These are phyloP conservation scores for Troides oblongomaculatus DNA, from an alignment of 2,888 invertebrate genomes.

Conservation along the genomic window DNA sequence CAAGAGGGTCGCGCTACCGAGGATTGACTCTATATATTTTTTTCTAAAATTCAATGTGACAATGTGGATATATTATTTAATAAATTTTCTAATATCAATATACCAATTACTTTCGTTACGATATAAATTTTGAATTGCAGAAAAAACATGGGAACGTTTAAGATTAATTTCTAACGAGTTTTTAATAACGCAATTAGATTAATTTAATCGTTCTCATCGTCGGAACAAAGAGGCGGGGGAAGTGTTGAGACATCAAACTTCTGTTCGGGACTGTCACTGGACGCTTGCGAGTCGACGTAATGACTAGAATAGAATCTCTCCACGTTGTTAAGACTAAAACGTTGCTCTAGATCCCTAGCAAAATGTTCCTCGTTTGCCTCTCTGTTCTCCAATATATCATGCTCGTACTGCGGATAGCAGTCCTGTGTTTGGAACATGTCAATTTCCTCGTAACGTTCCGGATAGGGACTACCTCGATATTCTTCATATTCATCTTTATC, in stretches of 20 bases:
- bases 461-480: conserved; percentile 72
- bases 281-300: conserved; percentile 81
- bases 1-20: conserved; percentile 58
- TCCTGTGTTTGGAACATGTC: conserved; percentile 74
- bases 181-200: conserved; percentile 26
- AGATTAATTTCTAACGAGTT: conserved; percentile 45
- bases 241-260: conserved; percentile 87
- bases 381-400: conserved; percentile 48
- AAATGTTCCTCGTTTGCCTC: conserved; percentile 53
- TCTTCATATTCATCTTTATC: conserved; percentile 72
- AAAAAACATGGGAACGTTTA: conserved; percentile 47
- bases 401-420: conserved; percentile 72
- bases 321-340: conserved; percentile 74
- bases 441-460: conserved; percentile 69
- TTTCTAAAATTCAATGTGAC: conserved; percentile 49
- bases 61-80: conserved; percentile 62
- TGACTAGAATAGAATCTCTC: conserved; percentile 75
- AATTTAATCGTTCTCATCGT: conserved; percentile 83
- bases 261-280: conserved; percentile 84
- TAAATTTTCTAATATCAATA: conserved; percentile 60
- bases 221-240: conserved; percentile 88
- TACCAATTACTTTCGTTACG: conserved; percentile 66
- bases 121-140: conserved; percentile 57
- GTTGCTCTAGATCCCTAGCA: conserved; percentile 68
- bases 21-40: conserved; percentile 67